Conservation (phyloP, 1,140 invertebrate genomes). For the Aphelenchoides besseyi region DNA sequence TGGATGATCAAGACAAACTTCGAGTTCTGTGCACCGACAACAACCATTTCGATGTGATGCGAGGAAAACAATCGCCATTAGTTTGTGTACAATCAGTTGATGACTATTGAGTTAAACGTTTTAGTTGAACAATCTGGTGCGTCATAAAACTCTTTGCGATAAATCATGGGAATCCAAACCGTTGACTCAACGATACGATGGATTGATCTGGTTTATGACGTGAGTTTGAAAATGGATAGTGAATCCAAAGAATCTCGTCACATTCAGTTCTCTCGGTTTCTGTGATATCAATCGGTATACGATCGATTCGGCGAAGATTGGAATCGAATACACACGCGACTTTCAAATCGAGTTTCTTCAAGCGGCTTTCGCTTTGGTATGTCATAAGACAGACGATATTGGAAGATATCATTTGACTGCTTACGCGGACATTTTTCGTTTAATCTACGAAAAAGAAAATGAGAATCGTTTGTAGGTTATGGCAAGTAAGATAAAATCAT, state of each 20-base stretch:
- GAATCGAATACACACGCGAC: constrained; percentile 40
- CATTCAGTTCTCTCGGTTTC: constrained; percentile 42
- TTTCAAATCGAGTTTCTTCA: constrained; percentile 53
- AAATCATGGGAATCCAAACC: constrained; percentile 14
- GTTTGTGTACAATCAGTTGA: constrained; percentile 29
- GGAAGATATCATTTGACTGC: constrained; percentile 37
- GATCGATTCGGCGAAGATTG: constrained; percentile 12
- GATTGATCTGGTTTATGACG: constrained; percentile 55
- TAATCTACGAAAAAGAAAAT: constrained; percentile 48
- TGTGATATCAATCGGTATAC: constrained; percentile 51
- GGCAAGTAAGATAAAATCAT: constrained; percentile 17
- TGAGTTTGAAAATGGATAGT: too few species aligned
- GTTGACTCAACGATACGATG: constrained; percentile 33
- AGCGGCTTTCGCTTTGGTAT: constrained; percentile 56
- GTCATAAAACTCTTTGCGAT: constrained; percentile 36
- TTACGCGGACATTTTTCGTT: constrained; percentile 53
- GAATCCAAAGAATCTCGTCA: constrained; percentile 29
- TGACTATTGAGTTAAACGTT: background rate
- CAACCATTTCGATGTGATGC: constrained; percentile 47
- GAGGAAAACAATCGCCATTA: constrained; percentile 37
- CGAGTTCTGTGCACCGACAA: constrained; percentile 50
- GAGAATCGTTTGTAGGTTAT: constrained; percentile 33
- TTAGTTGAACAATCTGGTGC: constrained; percentile 42
- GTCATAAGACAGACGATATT: constrained; percentile 53
- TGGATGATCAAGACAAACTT: constrained; percentile 44